These are phyloP conservation scores for Elegia similella DNA, from an alignment of 2,888 invertebrate genomes.

Conservation along the genomic window DNA sequence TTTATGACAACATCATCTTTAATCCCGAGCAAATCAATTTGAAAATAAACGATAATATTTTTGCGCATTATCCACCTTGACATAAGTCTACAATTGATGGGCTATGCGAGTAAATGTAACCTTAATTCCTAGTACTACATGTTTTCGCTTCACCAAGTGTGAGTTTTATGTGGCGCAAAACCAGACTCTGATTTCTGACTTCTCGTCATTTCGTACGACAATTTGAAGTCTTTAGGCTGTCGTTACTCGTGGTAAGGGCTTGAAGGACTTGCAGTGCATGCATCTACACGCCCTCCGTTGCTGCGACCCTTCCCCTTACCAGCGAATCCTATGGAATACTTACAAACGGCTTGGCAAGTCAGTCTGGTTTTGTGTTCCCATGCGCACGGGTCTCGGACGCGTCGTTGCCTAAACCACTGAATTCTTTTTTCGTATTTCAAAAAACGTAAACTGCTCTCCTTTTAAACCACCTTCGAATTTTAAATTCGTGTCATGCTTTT, in stretches of 20 bases:
- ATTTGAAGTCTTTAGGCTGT: constrained; percentile 40
- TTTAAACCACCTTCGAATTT: constrained; percentile 31
- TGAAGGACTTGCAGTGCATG: constrained; percentile 69
- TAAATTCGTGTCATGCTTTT: constrained; percentile 40
- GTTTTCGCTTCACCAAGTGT: constrained; percentile 25
- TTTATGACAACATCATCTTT: constrained; percentile 38
- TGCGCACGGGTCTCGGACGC: constrained; percentile 71
- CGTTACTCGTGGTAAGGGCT: constrained; percentile 62
- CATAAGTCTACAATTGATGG: constrained; percentile 62
- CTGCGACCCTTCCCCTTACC: constrained; percentile 78
- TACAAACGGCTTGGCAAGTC: constrained; percentile 74
- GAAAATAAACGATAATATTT: constrained; percentile 57
- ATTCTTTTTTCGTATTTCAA: constrained; percentile 62
- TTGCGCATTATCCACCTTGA: constrained; percentile 53
- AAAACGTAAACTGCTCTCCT: constrained; percentile 39
- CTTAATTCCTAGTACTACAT: constrained; percentile 32
- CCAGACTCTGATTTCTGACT: not conserved
- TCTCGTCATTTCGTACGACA: constrained; percentile 48
- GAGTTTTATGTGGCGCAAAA: not conserved
- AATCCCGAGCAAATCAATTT: constrained; percentile 57
- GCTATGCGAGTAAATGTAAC: constrained; percentile 40
- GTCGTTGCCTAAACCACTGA: constrained; percentile 41
- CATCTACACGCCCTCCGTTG: constrained; percentile 75
- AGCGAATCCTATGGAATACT: constrained; percentile 77
- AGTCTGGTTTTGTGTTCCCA: constrained; percentile 78